Base-by-base conservation (phyloP, 2,113 vertebrate species). In the Osmerus mordax region DNA sequence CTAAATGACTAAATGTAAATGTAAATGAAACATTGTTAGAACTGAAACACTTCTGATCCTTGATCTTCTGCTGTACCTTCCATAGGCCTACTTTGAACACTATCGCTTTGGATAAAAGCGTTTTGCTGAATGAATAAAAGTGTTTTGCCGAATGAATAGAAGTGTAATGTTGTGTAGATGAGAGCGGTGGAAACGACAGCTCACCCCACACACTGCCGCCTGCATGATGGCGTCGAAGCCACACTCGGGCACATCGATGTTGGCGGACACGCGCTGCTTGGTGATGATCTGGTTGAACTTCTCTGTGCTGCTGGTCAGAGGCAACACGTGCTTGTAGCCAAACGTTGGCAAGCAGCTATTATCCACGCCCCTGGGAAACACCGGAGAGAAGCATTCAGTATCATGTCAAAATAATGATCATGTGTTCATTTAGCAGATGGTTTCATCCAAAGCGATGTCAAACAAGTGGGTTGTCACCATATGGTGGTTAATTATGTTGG, bases 191-290 rank as follows among this genome's bases (percentile, higher is more conserved):
- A 60, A 19, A 21, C 0, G 21, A 60, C 58, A 41, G 14, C 81
- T 84, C 92, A 99, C 97, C 95, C 96, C 96, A 81, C 97, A 99
- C 77, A 99, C 97, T 25, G 96, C 92, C 65, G 94, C 97, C 88
- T 99, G 97, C 96, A 99, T 96, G 77, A 99, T 91, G 69, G 97
- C 97, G 70, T 99, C 97, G 14, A 99, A 99, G 79, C 97, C 97
- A 41, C 96, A 91, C 78, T 99, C 97, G 0, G 94, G 94, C 21
- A 91, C 63, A 18, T 99, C 97, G 53, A 94, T 90, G 73, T 99
- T 99, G 68, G 93, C 97, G 23, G 96, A 97, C 59, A 98, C 94
- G 15, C 73, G 84, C 74, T 99, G 97, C 70, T 76, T 81, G 51
- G 90, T 90, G 75, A 99, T 92, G 19, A 97, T 98, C 85, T 95